Conservation (phyloP, 2,113 vertebrate genomes). For the Hyaena hyaena region DNA sequence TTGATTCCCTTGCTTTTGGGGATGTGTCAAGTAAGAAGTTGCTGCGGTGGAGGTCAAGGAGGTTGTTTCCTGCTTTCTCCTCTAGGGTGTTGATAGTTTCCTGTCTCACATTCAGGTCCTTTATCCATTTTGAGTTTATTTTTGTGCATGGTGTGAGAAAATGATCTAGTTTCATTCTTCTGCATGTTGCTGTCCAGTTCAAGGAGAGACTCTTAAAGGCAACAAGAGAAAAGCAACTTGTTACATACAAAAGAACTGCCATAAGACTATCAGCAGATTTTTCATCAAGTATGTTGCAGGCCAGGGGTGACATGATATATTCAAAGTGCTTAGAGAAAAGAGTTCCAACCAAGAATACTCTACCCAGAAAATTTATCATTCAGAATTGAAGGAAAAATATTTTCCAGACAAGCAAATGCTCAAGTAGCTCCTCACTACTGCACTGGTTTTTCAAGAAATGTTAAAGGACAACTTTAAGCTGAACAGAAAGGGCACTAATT, state of each 20-base stretch:
- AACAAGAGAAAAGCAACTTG: not conserved
- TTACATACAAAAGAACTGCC: not conserved
- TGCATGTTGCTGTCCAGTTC: too few relatives aligned
- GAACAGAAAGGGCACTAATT: not conserved
- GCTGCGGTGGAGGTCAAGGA: too few relatives aligned
- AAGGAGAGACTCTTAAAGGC: not conserved
- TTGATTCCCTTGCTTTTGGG: too few relatives aligned
- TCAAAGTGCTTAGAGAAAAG: not conserved
- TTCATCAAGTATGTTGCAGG: not conserved
- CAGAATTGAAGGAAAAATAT: not conserved
- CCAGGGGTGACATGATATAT: not conserved
- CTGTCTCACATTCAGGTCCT: too few relatives aligned
- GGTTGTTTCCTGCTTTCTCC: too few relatives aligned
- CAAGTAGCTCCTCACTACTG: not conserved
- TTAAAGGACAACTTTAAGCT: not conserved
- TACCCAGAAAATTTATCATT: not conserved
- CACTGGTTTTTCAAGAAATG: not conserved
- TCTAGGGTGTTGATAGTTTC: too few relatives aligned
- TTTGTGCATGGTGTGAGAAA: too few relatives aligned
- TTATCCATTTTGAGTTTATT: too few relatives aligned
- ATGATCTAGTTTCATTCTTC: too few relatives aligned
- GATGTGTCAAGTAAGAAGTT: too few relatives aligned
- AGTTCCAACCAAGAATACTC: not conserved
- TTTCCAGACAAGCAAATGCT: not conserved
- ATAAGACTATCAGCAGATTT: not conserved